These are phyloP conservation scores for Dicycla oo DNA, from an alignment of 2,888 invertebrate genomes.

Conservation along the genomic window DNA sequence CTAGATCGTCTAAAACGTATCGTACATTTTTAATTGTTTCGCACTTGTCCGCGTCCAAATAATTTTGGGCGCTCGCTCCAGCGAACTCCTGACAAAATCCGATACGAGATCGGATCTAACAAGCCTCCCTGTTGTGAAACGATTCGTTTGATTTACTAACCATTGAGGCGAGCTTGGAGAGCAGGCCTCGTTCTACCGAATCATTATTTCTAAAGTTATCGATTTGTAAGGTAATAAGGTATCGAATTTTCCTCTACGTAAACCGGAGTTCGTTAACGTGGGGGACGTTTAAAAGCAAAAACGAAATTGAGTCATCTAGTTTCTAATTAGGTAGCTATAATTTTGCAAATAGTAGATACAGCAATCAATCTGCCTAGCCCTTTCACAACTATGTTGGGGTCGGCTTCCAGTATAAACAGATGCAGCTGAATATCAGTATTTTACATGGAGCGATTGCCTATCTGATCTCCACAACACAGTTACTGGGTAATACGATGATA, in stretches of 20 bases:
- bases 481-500: too few species aligned
- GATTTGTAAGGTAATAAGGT: slow-evolving; percentile 59
- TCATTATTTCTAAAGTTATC: slow-evolving; percentile 58
- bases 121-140: slow-evolving; percentile 38
- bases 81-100: slow-evolving; percentile 25
- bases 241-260: slow-evolving; percentile 63
- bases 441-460: too few species aligned
- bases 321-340: slow-evolving; percentile 35
- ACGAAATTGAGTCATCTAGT: slow-evolving; percentile 41
- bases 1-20: neutral
- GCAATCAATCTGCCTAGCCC: too few species aligned
- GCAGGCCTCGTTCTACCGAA: slow-evolving; percentile 12
- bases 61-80: slow-evolving; percentile 20
- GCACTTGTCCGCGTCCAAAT: slow-evolving; percentile 9
- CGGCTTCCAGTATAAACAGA: too few species aligned
- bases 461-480: too few species aligned
- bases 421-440: too few species aligned
- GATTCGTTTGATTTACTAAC: slow-evolving; percentile 50
- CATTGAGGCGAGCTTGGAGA: slow-evolving; percentile 19
- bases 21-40: slow-evolving; percentile 41
- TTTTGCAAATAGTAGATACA: slow-evolving; percentile 12
- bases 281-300: slow-evolving; percentile 33
- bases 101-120: slow-evolving; percentile 38
- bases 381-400: too few species aligned
- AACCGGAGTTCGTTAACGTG: slow-evolving; percentile 43